phyloP scores from a whole-genome alignment of 2,113 vertebrate species.

The Prunella himalayana region DNA sequence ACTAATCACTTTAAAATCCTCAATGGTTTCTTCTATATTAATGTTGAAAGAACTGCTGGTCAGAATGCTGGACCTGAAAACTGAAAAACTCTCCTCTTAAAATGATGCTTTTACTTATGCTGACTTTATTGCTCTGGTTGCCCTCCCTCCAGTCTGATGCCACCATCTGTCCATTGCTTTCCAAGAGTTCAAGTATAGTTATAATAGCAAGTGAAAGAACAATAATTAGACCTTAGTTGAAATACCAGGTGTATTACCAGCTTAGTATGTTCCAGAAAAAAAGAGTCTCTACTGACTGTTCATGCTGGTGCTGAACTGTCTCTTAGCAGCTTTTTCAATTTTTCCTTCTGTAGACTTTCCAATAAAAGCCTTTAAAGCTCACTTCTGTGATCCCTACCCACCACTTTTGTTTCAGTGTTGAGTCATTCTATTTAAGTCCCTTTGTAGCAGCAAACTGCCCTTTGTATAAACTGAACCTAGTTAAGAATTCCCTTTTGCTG shows the following conservation, averaged over 20 bases:
- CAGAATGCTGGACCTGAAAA: background rate
- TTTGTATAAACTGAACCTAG: constrained; percentile 28
- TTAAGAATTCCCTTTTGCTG: constrained; percentile 50
- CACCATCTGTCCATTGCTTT: background rate
- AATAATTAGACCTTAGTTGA: background rate
- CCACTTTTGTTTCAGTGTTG: constrained; percentile 6
- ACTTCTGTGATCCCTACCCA: background rate
- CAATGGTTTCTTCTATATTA: background rate
- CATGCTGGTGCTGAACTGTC: background rate
- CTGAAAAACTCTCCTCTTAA: background rate
- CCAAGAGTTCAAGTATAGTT: background rate
- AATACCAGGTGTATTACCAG: background rate
- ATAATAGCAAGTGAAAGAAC: background rate
- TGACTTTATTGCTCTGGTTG: background rate
- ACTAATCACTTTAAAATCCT: background rate
- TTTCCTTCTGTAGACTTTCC: background rate
- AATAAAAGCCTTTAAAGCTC: background rate
- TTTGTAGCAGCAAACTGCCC: constrained; percentile 17
- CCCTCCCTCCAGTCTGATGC: background rate
- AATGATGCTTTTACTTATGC: background rate
- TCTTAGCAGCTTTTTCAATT: background rate
- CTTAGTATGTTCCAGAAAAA: background rate
- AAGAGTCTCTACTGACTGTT: background rate
- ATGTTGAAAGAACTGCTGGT: background rate
- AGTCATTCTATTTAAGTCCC: constrained; percentile 24